Conservation (phyloP, 53 echinoderm and acorn worm genomes). For the Arbacia lixula region DNA sequence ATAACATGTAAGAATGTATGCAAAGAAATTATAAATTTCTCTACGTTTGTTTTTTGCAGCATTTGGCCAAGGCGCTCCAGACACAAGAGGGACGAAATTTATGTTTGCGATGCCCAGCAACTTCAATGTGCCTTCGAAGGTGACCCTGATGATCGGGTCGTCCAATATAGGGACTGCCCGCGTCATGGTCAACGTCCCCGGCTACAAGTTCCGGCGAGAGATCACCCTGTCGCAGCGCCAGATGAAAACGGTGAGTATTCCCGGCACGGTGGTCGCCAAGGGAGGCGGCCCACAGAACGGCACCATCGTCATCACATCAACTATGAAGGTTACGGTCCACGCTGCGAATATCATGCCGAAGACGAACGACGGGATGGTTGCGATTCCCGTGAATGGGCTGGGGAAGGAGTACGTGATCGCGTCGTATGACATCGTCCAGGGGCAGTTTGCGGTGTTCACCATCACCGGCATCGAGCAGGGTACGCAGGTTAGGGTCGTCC, state of each 20-base stretch:
- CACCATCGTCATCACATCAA: constrained; percentile 68
- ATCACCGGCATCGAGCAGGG: constrained; percentile 70
- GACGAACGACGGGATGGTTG: constrained; percentile 82
- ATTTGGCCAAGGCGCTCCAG: constrained; percentile 27
- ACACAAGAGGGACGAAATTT: constrained; percentile 87
- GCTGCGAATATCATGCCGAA: constrained; percentile 77
- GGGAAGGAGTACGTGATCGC: constrained; percentile 87
- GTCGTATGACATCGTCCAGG: constrained; percentile 85
- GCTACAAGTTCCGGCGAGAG: constrained; percentile 51
- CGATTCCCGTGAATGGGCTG: constrained; percentile 76
- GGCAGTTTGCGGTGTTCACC: constrained; percentile 76
- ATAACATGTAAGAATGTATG: no score
- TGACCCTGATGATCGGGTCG: constrained; percentile 76
- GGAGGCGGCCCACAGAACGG: constrained; percentile 81
- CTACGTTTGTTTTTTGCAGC: constrained; percentile 32
- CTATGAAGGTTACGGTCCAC: constrained; percentile 72
- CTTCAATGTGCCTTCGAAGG: constrained; percentile 64
- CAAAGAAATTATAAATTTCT: no score
- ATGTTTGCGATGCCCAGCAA: constrained; percentile 87
- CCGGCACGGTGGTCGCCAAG: constrained; percentile 62
- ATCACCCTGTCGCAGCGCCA: constrained; percentile 43
- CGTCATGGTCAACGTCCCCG: constrained; percentile 70
- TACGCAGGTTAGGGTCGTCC: constrained; percentile 74
- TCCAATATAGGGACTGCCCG: constrained; percentile 62
- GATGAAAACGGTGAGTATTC: constrained; percentile 65